Base-by-base conservation (phyloP, 2,113 vertebrate genomes). In the Morone saxatilis region DNA sequence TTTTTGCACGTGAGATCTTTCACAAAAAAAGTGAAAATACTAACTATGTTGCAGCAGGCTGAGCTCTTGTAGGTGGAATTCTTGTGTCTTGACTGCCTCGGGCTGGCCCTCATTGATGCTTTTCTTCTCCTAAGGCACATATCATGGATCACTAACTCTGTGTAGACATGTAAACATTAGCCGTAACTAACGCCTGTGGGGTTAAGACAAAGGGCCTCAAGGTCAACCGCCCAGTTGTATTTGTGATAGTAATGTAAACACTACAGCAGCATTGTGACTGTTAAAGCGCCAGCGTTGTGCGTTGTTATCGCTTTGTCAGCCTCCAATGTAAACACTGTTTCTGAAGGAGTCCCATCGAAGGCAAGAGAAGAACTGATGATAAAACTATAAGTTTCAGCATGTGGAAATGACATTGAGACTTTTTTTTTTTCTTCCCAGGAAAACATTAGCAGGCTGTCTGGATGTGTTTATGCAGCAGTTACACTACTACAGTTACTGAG, bases 131-230 rank as follows among this genome's bases (percentile, higher is more conserved):
- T 3, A 0, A 47, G 10, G 41, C 19, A 14, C 4, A 9, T 47
- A 9, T 47, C 43, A 60, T 66, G 73, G 77, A 41, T 71, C 17
- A 57, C 61, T 65, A 6, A 65, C 38, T 25, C 36, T 36, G 43
- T 80, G 81, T 88, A 47, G 70, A 84, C 66, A 72, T 77, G 63
- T 78, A 87, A 90, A 91, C 77, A 89, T 69, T 60, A 48, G 47
- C 77, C 1, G 59, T 68, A 41, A 57, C 66, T 20, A 75, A 54
- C 20, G 2, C 6, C 59, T 48, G 57, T 20, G 50, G n/a, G 65
- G 50, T 17, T 9, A 65, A 57, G 65, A 79, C 71, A 59, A 72
- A 61, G 60, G 5, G 59, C 43, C 48, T 75, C 75, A 89, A 90
- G 91, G 93, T 88, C 67, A 83, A 12, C 16, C 53, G 71, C 68